phyloP scores from a whole-genome alignment of 2,797 vertebrate species.

The Taeniopygia guttata region DNA sequence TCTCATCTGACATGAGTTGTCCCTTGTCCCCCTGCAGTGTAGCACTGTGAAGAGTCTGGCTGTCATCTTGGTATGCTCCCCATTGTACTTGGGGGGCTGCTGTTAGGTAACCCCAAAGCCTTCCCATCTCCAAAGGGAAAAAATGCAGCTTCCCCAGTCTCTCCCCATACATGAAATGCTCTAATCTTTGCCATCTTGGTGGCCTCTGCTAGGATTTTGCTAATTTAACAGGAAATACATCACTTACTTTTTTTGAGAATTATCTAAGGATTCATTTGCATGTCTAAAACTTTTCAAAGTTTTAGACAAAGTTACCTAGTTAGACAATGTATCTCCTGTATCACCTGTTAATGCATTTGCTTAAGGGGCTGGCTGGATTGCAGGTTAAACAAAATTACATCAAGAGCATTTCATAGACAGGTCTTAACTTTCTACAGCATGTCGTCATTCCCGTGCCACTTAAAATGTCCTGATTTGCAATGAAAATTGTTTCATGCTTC shows the following conservation, averaged over 20 bases:
- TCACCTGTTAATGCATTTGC: neutral
- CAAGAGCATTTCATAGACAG: neutral
- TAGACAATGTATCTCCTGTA: neutral
- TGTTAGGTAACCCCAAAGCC: neutral
- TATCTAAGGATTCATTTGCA: no score
- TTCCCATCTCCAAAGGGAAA: neutral
- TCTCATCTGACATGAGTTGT: neutral
- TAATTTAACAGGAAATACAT: no score
- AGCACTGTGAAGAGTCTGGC: neutral
- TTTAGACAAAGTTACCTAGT: neutral
- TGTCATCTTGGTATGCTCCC: fast-evolving
- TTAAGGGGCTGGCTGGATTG: neutral
- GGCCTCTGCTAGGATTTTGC: no score
- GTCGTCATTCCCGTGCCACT: neutral
- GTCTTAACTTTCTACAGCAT: neutral
- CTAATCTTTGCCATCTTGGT: neutral
- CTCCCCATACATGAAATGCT: neutral
- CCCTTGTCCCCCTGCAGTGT: neutral
- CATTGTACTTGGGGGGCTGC: neutral
- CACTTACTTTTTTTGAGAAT: no score
- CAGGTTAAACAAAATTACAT: neutral
- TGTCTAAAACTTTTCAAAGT: no score
- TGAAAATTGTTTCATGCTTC: neutral
- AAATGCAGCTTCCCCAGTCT: neutral
- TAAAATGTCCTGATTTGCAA: neutral